These are phyloP conservation scores for Drosophila setifemur DNA, from an alignment of 1,140 invertebrate genomes.

Conservation along the genomic window DNA sequence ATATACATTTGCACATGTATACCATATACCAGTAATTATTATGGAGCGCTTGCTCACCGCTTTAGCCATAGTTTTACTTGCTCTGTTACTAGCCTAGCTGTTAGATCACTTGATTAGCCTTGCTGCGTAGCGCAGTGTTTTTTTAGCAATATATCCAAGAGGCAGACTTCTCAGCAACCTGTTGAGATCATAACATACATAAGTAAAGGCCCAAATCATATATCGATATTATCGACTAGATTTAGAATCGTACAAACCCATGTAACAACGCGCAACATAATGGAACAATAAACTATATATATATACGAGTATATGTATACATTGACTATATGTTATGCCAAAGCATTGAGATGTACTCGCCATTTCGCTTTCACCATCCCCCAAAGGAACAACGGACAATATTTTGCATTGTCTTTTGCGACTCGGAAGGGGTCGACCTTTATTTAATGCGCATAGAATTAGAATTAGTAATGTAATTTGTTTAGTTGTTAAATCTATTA, in stretches of 20 bases:
- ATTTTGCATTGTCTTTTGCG: slow-evolving; percentile 49
- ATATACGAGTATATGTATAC: slow-evolving; percentile 45
- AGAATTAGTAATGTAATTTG: slow-evolving; percentile 74
- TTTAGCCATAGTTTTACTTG: slow-evolving; percentile 53
- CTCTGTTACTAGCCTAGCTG: slow-evolving; percentile 56
- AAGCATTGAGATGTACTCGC: slow-evolving; percentile 1
- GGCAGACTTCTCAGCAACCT: slow-evolving; percentile 26
- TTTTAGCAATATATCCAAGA: slow-evolving; percentile 34
- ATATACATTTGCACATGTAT: slow-evolving; percentile 19
- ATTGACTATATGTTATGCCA: slow-evolving; percentile 10
- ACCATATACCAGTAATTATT: slow-evolving; percentile 37
- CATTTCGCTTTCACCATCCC: background rate
- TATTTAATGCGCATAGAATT: slow-evolving; percentile 79
- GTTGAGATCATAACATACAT: slow-evolving; percentile 28
- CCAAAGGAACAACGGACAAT: background rate
- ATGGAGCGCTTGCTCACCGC: slow-evolving; percentile 38
- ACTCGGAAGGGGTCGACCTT: slow-evolving; percentile 55
- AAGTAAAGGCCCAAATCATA: slow-evolving; percentile 23
- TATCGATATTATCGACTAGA: slow-evolving; percentile 47
- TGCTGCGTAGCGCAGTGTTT: slow-evolving; percentile 42
- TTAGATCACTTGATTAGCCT: slow-evolving; percentile 53
- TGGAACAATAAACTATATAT: slow-evolving; percentile 47
- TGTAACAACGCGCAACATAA: slow-evolving; percentile 47
- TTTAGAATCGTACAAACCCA: slow-evolving; percentile 51
- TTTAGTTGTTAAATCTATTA: slow-evolving; percentile 75